These are phyloP conservation scores for Ennomos quercinarius DNA, from an alignment of 2,888 invertebrate genomes.

Conservation along the genomic window DNA sequence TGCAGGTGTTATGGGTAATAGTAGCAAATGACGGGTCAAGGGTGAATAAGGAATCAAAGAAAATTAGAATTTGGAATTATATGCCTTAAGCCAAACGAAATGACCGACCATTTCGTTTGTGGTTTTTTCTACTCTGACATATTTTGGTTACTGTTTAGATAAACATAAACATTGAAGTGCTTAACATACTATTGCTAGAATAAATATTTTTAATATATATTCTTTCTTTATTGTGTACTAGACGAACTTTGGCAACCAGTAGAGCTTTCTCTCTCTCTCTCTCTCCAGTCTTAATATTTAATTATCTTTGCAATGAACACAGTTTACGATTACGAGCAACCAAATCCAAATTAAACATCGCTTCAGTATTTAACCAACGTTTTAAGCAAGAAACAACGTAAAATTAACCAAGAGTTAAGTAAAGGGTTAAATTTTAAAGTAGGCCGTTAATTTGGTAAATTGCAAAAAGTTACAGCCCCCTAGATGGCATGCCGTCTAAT, in stretches of 20 bases:
- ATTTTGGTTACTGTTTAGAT: not conserved
- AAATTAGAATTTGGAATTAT: constrained; percentile 52
- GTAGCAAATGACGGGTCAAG: constrained; percentile 78
- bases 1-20: constrained; percentile 60
- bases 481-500: constrained; percentile 49
- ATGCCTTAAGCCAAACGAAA: constrained; percentile 3
- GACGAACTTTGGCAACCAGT: too few species aligned
- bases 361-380: constrained; percentile 27
- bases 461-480: constrained; percentile 51
- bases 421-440: constrained; percentile 56
- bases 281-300: not conserved
- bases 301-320: constrained; percentile 3
- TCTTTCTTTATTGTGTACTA: too few species aligned
- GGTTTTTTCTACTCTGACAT: constrained; percentile 13
- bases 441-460: constrained; percentile 51
- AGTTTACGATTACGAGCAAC: constrained; percentile 19
- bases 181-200: too few species aligned
- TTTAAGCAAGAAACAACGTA: constrained; percentile 33
- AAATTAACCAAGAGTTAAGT: constrained; percentile 41
- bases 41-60: constrained; percentile 70
- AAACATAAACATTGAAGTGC: too few species aligned
- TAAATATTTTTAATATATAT: too few species aligned
- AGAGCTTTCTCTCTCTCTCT: too few species aligned
- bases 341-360: constrained; percentile 19
- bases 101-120: constrained; percentile 13